Percentiles rank a stretch among this genome's conserved stretches.
Conservation (phyloP, 1,140 invertebrate species). For the Panagrolaimus sp. region DNA sequence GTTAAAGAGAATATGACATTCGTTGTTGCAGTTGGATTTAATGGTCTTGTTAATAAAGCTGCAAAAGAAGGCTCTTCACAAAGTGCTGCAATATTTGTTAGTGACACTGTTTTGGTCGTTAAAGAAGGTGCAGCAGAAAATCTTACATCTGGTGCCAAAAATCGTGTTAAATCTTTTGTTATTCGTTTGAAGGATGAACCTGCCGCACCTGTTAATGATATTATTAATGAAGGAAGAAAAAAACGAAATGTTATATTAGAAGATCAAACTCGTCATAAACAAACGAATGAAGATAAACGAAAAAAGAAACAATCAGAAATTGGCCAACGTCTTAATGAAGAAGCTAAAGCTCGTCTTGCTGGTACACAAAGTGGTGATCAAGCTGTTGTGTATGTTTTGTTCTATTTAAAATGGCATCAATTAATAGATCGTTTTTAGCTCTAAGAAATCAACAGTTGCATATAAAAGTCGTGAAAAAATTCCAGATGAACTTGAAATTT, state of each 20-base stretch:
- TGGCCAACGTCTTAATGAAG: conserved; percentile 79
- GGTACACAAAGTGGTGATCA: conserved; percentile 72
- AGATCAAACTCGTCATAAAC: conserved; percentile 83
- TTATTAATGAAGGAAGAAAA: conserved; percentile 69
- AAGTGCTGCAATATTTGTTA: conserved; percentile 86
- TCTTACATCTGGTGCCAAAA: conserved; percentile 78
- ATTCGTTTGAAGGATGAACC: conserved; percentile 87
- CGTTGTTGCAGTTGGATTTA: conserved; percentile 86
- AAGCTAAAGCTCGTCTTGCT: conserved; percentile 80
- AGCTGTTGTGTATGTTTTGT: conserved; percentile 72
- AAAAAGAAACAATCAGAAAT: conserved; percentile 94
- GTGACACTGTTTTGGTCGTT: conserved; percentile 89
- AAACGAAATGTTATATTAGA: conserved; percentile 87
- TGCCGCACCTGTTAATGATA: conserved; percentile 68
- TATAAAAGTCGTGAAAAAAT: conserved; percentile 87
- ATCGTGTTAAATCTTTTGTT: conserved; percentile 85
- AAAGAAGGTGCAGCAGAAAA: conserved; percentile 76
- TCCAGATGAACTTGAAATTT: conserved; percentile 85
- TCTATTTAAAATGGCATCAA: not conserved
- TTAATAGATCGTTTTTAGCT: conserved; percentile 11
- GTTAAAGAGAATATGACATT: conserved; percentile 89
- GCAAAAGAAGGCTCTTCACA: conserved; percentile 79
- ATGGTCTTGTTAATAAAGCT: conserved; percentile 74
- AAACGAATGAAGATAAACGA: conserved; percentile 90
- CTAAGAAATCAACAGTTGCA: conserved; percentile 82